These are phyloP conservation scores for Malurus splendens DNA, from an alignment of 2,797 vertebrate species.

Conservation along the genomic window DNA sequence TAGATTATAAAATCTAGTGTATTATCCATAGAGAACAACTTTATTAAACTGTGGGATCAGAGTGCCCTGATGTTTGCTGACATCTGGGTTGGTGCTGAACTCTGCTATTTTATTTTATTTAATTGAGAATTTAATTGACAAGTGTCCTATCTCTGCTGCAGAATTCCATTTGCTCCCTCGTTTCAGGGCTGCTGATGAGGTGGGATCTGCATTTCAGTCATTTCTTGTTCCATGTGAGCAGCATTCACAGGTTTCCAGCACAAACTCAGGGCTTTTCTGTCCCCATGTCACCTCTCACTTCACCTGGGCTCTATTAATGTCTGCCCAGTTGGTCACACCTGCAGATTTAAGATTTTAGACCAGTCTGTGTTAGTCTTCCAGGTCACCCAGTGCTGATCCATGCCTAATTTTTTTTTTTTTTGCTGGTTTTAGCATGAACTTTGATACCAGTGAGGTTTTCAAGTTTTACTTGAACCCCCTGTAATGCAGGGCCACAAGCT, in stretches of 20 bases:
- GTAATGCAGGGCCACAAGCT: neutral
- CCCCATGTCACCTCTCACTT: neutral
- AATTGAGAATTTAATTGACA: no score
- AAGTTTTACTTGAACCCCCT: neutral
- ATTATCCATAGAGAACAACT: neutral
- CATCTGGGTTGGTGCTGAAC: neutral
- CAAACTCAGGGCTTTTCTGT: neutral
- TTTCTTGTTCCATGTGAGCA: neutral
- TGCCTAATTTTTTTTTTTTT: neutral
- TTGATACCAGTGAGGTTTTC: neutral
- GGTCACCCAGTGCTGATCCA: fast-evolving
- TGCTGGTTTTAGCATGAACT: neutral
- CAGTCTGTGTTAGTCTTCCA: neutral
- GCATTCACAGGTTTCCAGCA: neutral
- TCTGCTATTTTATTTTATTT: neutral
- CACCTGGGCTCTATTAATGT: neutral
- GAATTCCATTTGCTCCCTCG: neutral
- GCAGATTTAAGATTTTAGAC: neutral
- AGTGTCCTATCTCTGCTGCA: neutral
- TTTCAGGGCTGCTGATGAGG: neutral
- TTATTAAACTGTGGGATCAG: neutral
- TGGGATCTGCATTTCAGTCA: neutral
- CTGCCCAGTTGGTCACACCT: neutral
- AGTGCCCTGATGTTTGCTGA: neutral
- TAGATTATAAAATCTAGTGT: neutral